Conservation (phyloP, 2,113 vertebrate species). For the Eretmodus cyanostictus region DNA sequence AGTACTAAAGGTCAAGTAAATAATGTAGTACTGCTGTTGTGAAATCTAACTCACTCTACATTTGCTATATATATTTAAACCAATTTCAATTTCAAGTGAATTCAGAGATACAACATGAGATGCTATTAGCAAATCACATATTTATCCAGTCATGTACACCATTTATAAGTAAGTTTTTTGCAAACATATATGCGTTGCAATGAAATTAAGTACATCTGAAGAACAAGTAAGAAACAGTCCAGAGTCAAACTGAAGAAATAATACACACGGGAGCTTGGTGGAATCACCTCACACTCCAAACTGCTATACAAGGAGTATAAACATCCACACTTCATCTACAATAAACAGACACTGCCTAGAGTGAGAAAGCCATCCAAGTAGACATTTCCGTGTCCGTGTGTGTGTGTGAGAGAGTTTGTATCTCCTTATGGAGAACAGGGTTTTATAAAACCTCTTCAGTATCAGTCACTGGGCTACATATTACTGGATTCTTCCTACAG, state of each 20-base stretch:
- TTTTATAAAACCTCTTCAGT: conserved; percentile 20
- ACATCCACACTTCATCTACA: conserved; percentile 52
- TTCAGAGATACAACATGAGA: neutral
- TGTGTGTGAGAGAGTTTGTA: neutral
- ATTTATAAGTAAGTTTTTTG: neutral
- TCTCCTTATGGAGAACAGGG: neutral
- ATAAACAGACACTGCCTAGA: conserved; percentile 47
- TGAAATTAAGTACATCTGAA: neutral
- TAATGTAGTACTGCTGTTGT: neutral
- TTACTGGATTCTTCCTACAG: conserved; percentile 49
- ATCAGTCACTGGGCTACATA: conserved; percentile 44
- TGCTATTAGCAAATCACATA: neutral
- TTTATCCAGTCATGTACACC: neutral
- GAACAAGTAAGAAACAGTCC: neutral
- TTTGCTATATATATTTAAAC: neutral
- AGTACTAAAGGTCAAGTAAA: neutral
- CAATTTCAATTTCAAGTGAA: neutral
- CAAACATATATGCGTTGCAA: neutral
- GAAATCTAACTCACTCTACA: neutral
- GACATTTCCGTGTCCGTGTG: neutral
- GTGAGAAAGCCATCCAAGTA: neutral
- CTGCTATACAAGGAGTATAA: conserved; percentile 27
- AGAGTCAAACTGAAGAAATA: conserved; percentile 21
- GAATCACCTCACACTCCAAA: conserved; percentile 53
- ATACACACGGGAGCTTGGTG: neutral